These are phyloP conservation scores for Drosophila conformis DNA, from an alignment of 2,888 invertebrate species.

Conservation along the genomic window DNA sequence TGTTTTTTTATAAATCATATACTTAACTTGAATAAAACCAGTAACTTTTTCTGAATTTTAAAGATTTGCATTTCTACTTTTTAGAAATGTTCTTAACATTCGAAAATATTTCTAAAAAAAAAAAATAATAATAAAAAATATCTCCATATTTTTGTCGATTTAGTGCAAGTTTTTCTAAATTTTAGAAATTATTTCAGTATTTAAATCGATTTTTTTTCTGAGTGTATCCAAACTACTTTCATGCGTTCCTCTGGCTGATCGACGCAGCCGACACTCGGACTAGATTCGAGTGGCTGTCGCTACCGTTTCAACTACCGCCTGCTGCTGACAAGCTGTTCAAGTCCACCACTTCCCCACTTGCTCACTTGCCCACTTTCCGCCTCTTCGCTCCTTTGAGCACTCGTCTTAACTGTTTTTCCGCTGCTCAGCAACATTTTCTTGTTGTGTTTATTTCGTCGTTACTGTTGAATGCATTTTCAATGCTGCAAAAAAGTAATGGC, in stretches of 20 bases:
- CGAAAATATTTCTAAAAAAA: too few relatives aligned
- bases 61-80: too few relatives aligned
- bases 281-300: slow-evolving; percentile 20
- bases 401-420: not conserved
- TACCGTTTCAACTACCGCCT: slow-evolving; percentile 38
- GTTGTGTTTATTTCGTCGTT: slow-evolving; percentile 26
- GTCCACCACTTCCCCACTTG: not conserved
- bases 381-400: slow-evolving; percentile 10
- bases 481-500: slow-evolving; percentile 32
- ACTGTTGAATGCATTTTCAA: slow-evolving; percentile 56
- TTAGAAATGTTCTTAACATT: too few relatives aligned
- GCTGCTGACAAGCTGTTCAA: slow-evolving; percentile 1
- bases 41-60: too few relatives aligned
- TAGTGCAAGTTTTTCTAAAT: too few relatives aligned
- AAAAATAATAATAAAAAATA: rapidly evolving
- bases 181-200: not conserved
- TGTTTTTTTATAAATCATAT: too few relatives aligned
- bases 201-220: not conserved
- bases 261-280: slow-evolving; percentile 53
- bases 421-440: slow-evolving; percentile 30
- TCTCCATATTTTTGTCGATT: too few relatives aligned
- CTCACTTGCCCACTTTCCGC: not conserved
- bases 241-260: slow-evolving; percentile 27
- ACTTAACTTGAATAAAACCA: too few relatives aligned
- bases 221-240: slow-evolving; percentile 7